Evolutionary conservation across 2,113 vertebrate species (phyloP).

Genomic region (Gila orcuttii): DNA sequence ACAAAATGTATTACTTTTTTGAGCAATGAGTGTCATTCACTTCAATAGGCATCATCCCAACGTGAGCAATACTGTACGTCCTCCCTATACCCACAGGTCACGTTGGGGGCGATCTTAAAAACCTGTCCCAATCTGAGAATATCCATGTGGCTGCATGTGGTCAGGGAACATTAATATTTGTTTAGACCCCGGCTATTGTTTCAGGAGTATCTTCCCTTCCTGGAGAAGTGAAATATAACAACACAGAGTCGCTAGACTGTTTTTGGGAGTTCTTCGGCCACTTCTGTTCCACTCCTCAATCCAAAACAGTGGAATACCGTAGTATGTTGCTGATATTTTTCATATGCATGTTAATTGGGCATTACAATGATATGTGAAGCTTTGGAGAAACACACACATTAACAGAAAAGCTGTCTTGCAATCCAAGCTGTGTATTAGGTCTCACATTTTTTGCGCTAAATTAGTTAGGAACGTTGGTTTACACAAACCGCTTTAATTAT

Average conservation of each 20-base stretch:
- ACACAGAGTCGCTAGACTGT: neutral
- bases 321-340: neutral
- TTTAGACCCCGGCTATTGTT: conserved; percentile 73
- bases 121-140: conserved; percentile 15
- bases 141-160: conserved; percentile 42
- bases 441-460: neutral
- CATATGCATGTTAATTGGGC: neutral
- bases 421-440: neutral
- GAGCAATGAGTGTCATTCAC: neutral
- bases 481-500: neutral
- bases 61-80: neutral
- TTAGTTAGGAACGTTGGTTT: neutral
- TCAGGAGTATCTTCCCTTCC: conserved; percentile 65
- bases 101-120: neutral
- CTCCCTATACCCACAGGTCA: neutral
- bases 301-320: neutral
- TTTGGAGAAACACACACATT: neutral
- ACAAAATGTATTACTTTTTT: neutral
- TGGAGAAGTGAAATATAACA: conserved; percentile 53
- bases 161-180: conserved; percentile 61
- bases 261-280: neutral
- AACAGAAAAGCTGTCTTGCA: neutral
- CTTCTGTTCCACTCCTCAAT: neutral
- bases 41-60: neutral
- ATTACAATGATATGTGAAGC: neutral